Percentiles rank a stretch among this genome's conserved stretches.
These are phyloP conservation scores for Amphipyra tragopoginis DNA, from an alignment of 2,888 invertebrate genomes.

Conservation along the genomic window DNA sequence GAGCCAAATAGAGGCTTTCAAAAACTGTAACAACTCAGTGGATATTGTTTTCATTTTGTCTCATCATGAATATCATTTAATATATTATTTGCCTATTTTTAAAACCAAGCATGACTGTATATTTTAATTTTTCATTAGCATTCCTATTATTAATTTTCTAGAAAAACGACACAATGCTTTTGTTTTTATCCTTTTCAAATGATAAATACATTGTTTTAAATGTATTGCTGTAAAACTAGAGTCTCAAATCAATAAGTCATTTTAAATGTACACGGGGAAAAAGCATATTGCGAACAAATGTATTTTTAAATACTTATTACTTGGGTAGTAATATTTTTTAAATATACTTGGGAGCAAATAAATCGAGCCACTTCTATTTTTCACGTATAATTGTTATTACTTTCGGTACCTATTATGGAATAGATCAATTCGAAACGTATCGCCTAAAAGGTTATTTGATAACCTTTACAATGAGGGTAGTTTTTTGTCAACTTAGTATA, in stretches of 20 bases:
- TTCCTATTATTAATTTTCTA: slow-evolving; percentile 7
- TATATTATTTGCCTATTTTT: background rate
- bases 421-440: too few species aligned
- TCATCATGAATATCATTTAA: background rate
- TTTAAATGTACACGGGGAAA: background rate
- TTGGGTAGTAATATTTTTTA: too few species aligned
- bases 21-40: slow-evolving; percentile 57
- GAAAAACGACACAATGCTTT: slow-evolving; percentile 4
- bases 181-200: slow-evolving; percentile 19
- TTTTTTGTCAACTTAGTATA: too few species aligned
- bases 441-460: too few species aligned
- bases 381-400: too few species aligned
- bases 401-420: too few species aligned
- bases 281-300: background rate
- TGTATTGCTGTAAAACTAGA: background rate
- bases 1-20: slow-evolving; percentile 83
- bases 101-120: background rate
- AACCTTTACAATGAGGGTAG: too few species aligned
- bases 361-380: too few species aligned
- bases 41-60: slow-evolving; percentile 32
- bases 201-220: slow-evolving; percentile 1
- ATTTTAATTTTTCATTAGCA: background rate
- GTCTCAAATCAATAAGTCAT: background rate
- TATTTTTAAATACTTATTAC: too few species aligned
- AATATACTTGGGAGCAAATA: too few species aligned